These are phyloP conservation scores for Aleiodes leptofemur DNA, from an alignment of 2,888 invertebrate species.

Conservation along the genomic window DNA sequence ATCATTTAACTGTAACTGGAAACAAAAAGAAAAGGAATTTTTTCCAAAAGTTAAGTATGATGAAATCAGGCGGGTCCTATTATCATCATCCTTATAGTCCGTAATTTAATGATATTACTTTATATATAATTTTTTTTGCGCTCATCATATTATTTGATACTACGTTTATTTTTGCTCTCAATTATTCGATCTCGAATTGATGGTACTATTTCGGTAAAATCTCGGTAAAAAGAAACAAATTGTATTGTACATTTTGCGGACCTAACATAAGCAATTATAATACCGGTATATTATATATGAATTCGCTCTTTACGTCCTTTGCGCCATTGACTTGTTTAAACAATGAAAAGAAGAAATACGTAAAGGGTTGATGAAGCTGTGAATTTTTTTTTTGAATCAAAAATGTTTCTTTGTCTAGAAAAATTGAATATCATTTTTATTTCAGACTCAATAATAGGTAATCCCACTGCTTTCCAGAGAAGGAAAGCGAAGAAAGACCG, in stretches of 20 bases:
- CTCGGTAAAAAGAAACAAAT: too few relatives aligned
- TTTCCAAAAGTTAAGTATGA: constrained; percentile 39
- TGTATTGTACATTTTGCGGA: too few relatives aligned
- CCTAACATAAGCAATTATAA: not conserved
- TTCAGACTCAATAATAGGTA: too few relatives aligned
- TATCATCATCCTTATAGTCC: constrained; percentile 25
- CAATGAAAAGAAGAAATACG: constrained; percentile 3
- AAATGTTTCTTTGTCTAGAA: constrained; percentile 11
- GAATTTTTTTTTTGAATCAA: constrained; percentile 1
- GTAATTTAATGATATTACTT: not conserved
- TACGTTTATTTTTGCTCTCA: not conserved
- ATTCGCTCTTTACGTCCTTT: not conserved
- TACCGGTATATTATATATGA: not conserved
- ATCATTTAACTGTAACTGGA: constrained; percentile 46
- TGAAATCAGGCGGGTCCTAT: constrained; percentile 56
- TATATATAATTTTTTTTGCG: not conserved
- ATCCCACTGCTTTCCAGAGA: constrained; percentile 1
- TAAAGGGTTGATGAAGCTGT: constrained; percentile 16
- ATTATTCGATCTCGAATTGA: constrained; percentile 8
- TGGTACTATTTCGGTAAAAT: too few relatives aligned
- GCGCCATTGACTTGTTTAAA: not conserved
- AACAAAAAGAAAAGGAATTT: not conserved
- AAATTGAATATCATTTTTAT: not conserved
- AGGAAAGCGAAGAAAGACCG: constrained; percentile 54
- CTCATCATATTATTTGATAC: not conserved